A percentile compares a stretch with the other conserved stretches of the same genome.
Evolutionary conservation across 1,140 invertebrate species (phyloP).

Genomic region (Meloidogyne floridensis): DNA sequence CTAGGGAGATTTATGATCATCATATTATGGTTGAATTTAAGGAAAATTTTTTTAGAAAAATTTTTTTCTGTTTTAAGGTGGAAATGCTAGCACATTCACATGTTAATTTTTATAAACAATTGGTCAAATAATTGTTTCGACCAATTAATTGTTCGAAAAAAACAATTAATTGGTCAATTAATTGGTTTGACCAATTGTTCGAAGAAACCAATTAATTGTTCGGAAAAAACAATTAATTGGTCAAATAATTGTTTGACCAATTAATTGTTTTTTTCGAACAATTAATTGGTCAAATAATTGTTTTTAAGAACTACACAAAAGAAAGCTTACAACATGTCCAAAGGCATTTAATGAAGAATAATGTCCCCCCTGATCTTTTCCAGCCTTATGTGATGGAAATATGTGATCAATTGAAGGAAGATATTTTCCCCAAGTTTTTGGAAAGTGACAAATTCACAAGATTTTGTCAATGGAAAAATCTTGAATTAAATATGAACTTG

Average conservation of each 20-base stretch:
- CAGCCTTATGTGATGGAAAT: slow-evolving; percentile 99
- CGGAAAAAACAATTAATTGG: too few species aligned
- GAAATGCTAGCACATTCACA: slow-evolving; percentile 96
- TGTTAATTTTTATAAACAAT: slow-evolving; percentile 67
- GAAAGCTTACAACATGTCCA: slow-evolving; percentile 94
- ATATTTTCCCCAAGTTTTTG: slow-evolving; percentile 83
- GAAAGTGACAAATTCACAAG: slow-evolving; percentile 93
- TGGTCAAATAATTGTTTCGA: too few species aligned
- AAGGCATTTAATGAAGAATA: slow-evolving; percentile 93
- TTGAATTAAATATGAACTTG: slow-evolving; percentile 98
- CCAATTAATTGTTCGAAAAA: too few species aligned
- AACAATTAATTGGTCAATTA: too few species aligned
- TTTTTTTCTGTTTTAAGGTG: slow-evolving; percentile 66
- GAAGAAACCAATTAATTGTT: too few species aligned
- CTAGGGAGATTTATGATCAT: slow-evolving; percentile 97
- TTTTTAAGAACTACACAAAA: slow-evolving; percentile 86
- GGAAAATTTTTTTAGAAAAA: neutral
- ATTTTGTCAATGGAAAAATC: slow-evolving; percentile 99
- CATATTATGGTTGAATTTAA: slow-evolving; percentile 86
- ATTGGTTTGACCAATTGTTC: too few species aligned
- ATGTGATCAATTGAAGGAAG: slow-evolving; percentile 89
- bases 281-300: neutral
- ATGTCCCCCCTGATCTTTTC: slow-evolving; percentile 92
- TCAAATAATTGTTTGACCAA: too few species aligned
- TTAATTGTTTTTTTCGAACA: too few species aligned